Evolutionary conservation across 1,140 invertebrate species (phyloP), one percentile per base, ranked within the genome.

Genomic region (Ceratina calcarata): DNA sequence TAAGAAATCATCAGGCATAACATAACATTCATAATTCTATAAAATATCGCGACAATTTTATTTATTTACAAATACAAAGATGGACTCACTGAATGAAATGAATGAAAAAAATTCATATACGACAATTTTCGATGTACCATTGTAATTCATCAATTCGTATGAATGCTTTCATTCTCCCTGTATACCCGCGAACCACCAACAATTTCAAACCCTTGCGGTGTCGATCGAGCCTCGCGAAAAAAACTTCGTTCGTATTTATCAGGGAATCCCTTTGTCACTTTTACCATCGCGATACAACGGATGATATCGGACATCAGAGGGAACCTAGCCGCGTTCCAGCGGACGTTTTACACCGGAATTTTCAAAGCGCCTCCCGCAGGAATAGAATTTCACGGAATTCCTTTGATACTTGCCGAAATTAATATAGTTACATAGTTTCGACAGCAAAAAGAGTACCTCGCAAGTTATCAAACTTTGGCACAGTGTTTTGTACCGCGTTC

Each of bases 271-370:
- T 75, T 84, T 80, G 82, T 80, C 82, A 72, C 77, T 80, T 75
- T 77, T 84, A 65, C 58, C 73, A 64, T 77, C 78, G 51, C 78
- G 65, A 67, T 75, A 84, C 76, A 79, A 37, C 76, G 62, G 27
- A 55, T 83, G 76, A 80, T 83, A 80, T 83, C 77, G 81, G 65
- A 76, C 82, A 79, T 84, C 82, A 83, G 62, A 82, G 82, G 70
- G 57, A 32, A 45, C 58, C 32, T 7, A 60, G 20, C 24, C 64
- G 24, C 82, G 82, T 83, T 79, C 65, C 80, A 67, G 69, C 82
- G 37, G 69, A 70, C 82, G 81, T 83, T 84, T 84, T 84, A 83
- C 75, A 79, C 58, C 70, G 55, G 61, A 77, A 73, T 83, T 75
- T 82, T 85, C 83, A 76, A 85, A 85, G 79, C 58, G 55, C n/a